Percentiles rank a stretch among this genome's conserved stretches.
phyloP scores from a whole-genome alignment of 1,140 invertebrate genomes.

The Drosophila jambulina region DNA sequence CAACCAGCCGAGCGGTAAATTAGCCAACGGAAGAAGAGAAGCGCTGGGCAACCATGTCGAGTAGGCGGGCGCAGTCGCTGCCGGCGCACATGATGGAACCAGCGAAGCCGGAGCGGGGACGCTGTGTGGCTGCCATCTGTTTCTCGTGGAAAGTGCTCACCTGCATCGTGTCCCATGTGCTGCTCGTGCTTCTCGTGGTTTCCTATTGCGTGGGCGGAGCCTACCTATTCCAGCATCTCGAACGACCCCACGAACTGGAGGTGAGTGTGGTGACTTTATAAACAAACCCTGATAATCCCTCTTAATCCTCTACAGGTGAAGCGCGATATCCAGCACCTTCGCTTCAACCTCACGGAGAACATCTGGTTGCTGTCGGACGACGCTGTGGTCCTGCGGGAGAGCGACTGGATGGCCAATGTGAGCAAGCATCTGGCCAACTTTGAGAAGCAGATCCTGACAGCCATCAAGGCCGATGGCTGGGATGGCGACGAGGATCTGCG shows the following conservation, averaged over 20 bases:
- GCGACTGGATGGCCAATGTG: slow-evolving; percentile 76
- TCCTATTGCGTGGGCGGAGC: slow-evolving; percentile 95
- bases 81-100: slow-evolving; percentile 78
- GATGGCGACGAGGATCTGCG: slow-evolving; percentile 93
- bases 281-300: background rate
- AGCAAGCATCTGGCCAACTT: slow-evolving; percentile 87
- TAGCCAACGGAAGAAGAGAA: slow-evolving; percentile 42
- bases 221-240: slow-evolving; percentile 93
- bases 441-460: slow-evolving; percentile 92
- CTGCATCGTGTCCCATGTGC: slow-evolving; percentile 95
- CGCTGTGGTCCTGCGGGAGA: slow-evolving; percentile 62
- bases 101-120: slow-evolving; percentile 73
- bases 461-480: slow-evolving; percentile 96
- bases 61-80: slow-evolving; percentile 77
- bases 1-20: slow-evolving; percentile 54
- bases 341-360: slow-evolving; percentile 91
- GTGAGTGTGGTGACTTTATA: slow-evolving; percentile 85
- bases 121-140: slow-evolving; percentile 86
- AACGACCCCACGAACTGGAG: slow-evolving; percentile 90
- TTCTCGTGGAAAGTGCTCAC: slow-evolving; percentile 92
- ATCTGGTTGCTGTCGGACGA: slow-evolving; percentile 92
- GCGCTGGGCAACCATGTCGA: slow-evolving; percentile 63
- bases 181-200: slow-evolving; percentile 92
- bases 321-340: slow-evolving; percentile 90
- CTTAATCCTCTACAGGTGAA: slow-evolving; percentile 88